These are phyloP conservation scores for Pipra filicauda DNA, from an alignment of 2,113 vertebrate species.

Conservation along the genomic window DNA sequence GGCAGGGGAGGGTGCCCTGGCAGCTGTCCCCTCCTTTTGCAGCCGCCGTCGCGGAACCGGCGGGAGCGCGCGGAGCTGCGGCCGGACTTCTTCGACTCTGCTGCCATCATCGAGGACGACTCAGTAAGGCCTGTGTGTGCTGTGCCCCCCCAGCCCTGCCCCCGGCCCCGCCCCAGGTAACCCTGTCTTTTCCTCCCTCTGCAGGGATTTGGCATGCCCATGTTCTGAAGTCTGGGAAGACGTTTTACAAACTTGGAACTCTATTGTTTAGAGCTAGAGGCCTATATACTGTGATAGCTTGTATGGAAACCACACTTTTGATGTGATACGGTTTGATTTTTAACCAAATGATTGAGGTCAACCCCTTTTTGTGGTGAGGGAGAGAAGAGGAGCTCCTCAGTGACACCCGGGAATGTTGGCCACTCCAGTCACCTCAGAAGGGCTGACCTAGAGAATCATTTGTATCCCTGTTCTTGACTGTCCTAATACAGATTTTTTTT, in stretches of 20 bases:
- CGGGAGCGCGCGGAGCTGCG: constrained; percentile 95
- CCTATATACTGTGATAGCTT: constrained; percentile 93
- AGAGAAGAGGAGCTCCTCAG: constrained; percentile 76
- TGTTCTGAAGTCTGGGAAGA: constrained; percentile 91
- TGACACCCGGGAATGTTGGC: constrained; percentile 69
- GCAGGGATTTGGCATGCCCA: constrained; percentile 98
- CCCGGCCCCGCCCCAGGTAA: not conserved
- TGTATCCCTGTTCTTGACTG: constrained; percentile 78
- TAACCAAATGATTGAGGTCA: constrained; percentile 83
- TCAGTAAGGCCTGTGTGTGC: constrained; percentile 79
- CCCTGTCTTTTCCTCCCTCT: constrained; percentile 13
- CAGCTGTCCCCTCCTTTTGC: constrained; percentile 7
- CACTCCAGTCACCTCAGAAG: constrained; percentile 73
- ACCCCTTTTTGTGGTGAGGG: constrained; percentile 76
- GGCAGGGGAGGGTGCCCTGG: not conserved
- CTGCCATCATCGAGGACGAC: constrained; percentile 99
- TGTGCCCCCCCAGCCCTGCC: not conserved
- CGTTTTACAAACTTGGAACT: constrained; percentile 83
- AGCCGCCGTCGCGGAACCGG: constrained; percentile 97
- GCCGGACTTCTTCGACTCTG: constrained; percentile 99
- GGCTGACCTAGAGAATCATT: constrained; percentile 79
- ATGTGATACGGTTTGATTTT: constrained; percentile 83
- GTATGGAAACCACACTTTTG: constrained; percentile 83
- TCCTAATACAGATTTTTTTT: constrained; percentile 70
- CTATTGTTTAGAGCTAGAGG: constrained; percentile 89